phyloP scores from a whole-genome alignment of 2,888 invertebrate genomes.

The Xestoiulus laeticollis region DNA sequence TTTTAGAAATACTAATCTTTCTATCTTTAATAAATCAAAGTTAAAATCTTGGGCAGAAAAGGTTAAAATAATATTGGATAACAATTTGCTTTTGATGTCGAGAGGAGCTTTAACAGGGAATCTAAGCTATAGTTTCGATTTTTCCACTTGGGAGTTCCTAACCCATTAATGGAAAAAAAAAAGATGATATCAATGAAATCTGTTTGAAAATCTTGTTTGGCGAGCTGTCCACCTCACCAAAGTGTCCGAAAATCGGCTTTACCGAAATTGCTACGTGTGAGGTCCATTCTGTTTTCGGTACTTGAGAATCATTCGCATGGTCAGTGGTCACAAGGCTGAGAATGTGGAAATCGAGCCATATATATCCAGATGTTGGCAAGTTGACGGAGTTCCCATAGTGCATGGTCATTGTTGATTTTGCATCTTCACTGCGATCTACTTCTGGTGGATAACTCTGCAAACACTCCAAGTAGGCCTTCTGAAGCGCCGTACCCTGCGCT shows the following conservation, averaged over 20 bases:
- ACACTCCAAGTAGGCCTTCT: not conserved
- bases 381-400: not conserved
- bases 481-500: not conserved
- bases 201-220: not conserved
- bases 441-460: slow-evolving; percentile 23
- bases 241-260: not conserved
- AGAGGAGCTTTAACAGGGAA: not conserved
- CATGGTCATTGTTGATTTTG: slow-evolving; percentile 25
- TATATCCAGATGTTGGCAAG: not conserved
- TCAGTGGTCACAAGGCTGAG: not conserved
- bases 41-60: too few species aligned
- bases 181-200: not conserved
- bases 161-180: not conserved
- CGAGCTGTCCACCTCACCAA: not conserved
- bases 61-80: too few species aligned
- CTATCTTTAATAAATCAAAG: too few species aligned
- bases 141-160: not conserved
- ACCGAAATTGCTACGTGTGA: not conserved
- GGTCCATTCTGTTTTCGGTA: not conserved
- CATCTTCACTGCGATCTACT: not conserved
- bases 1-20: too few species aligned
- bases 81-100: not conserved
- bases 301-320: not conserved
- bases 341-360: not conserved
- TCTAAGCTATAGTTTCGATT: not conserved